Evolutionary conservation across 2,113 vertebrate species (phyloP), one percentile per base, ranked within the genome.

Genomic region (Brevimyrus niger): DNA sequence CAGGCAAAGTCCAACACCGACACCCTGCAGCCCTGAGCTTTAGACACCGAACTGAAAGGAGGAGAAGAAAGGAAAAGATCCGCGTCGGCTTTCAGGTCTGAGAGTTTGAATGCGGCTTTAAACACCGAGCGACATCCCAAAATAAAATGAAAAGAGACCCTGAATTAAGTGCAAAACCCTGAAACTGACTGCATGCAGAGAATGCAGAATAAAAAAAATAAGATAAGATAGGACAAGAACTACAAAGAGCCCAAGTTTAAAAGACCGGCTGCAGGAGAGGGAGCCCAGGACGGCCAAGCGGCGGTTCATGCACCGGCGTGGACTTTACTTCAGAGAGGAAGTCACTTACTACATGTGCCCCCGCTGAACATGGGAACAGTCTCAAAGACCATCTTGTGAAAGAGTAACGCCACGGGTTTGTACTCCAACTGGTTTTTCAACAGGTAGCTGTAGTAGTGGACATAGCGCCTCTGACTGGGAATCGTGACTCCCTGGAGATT

Each of bases 361-460:
- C 96, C 96, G 88, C 98, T 99, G 96, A 98, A 99, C 98, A 99
- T 99, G 92, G 98, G 98, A 96, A 99, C 96, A 87, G 98, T 99
- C 94, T 99, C 97, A 95, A 99, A 99, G 95, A 98, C 96, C 97
- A 99, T 99, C 95, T 98, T 98, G 95, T 99, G 98, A 95, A 99
- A 98, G 89, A 99, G 96, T 96, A 99, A 95, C 88, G 98, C 97
- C 93, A 98, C 97, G 69, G 98, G 98, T 95, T 97, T 98, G 95
- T 99, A 99, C 91, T 97, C 97, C 94, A 99, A 95, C 93, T 97
- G 96, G 93, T 98, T 97, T 95, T 97, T 97, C 94, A 99, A 95
- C 95, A 99, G 97, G 96, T 97, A 97, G 96, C 97, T 99, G 96
- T 99, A 99, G 95, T 99, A 99, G 94, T 97, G 96, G 46, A 99